Base-by-base conservation (phyloP, 2,113 vertebrate genomes). In the Amphiprion percula region DNA sequence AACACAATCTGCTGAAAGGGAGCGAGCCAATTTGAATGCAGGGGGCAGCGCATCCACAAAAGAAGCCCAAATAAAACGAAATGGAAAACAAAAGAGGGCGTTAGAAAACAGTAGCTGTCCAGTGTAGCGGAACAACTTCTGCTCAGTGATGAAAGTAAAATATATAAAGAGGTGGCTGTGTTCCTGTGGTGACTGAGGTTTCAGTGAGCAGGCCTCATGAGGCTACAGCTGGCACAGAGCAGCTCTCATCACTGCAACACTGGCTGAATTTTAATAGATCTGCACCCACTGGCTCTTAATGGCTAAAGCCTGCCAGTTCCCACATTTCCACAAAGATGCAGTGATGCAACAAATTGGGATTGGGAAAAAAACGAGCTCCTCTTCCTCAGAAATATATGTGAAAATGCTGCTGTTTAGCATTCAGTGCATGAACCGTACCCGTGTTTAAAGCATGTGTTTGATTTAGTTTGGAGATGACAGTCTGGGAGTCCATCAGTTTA, bases 241-340 rank as follows among this genome's bases (percentile, higher is more conserved):
- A 67, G 83, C 84, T 77, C 87, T 85, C 87, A 87, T 85, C 83
- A 30, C 82, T 81, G 88, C 79, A 77, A 86, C 88, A 49, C 90
- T 63, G 76, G 61, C 68, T 82, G 91, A 90, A 94, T 92, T 78
- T 91, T 89, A 93, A 94, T 87, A 82, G 84, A 86, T 87, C 41
- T 77, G 73, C 70, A 80, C 84, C 80, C 84, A 80, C 84, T 75
- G 80, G 69, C 76, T 70, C 64, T 86, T 52, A 55, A 73, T 68
- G 73, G 67, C 62, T 55, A 23, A 63, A 50, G 83, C 67, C 61
- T 88, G 86, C 88, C 87, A 90, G 75, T 90, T 91, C 78, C 85
- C 84, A 90, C 80, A 87, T 88, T 83, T 77, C 60, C 41, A 87
- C 84, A 87, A 86, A 90, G 79, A 82, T 74, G 79, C 77, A 86